A percentile compares a stretch with the other conserved stretches of the same genome.
These are phyloP conservation scores for Ctenodactylus gundi DNA, from an alignment of 2,113 vertebrate genomes.

Conservation along the genomic window DNA sequence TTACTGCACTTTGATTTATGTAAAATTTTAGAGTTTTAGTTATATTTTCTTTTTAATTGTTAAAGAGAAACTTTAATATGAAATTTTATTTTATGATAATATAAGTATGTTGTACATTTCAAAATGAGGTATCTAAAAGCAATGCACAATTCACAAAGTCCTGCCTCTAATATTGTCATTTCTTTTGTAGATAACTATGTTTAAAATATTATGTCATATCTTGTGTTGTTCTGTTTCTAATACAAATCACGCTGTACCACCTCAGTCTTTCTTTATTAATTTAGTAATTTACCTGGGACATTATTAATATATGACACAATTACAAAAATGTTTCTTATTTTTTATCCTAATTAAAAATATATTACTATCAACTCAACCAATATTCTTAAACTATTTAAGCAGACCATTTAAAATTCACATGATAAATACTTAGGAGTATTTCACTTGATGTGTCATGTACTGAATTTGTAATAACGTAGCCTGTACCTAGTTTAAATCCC, in stretches of 20 bases:
- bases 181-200: not conserved
- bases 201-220: not conserved
- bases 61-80: not conserved
- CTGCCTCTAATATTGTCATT: not conserved
- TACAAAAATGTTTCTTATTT: not conserved
- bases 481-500: not conserved
- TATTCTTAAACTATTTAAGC: not conserved
- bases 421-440: not conserved
- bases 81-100: not conserved
- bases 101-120: not conserved
- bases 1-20: not conserved
- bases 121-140: not conserved
- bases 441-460: not conserved
- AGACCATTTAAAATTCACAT: not conserved
- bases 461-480: not conserved
- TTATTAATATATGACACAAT: not conserved
- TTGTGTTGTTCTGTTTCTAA: not conserved
- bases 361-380: not conserved
- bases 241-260: not conserved
- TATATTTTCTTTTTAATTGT: not conserved
- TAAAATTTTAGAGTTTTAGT: not conserved
- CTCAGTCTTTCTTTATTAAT: not conserved
- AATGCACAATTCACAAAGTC: not conserved
- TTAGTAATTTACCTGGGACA: not conserved
- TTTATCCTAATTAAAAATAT: not conserved